Evolutionary conservation across 2,797 vertebrate genomes (phyloP).

Genomic region (Pampus argenteus): DNA sequence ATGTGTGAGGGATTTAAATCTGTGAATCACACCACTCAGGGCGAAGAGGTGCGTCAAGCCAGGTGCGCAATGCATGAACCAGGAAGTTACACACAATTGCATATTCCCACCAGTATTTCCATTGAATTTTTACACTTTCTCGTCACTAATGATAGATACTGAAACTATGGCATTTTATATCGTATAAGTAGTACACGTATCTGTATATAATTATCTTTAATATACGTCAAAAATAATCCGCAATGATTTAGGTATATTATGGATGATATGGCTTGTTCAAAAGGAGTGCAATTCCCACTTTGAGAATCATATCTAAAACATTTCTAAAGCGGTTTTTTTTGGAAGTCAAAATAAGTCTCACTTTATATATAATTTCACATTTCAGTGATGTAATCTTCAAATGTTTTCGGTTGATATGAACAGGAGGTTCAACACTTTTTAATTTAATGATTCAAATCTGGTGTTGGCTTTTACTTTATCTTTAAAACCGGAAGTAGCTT

Average conservation of each 20-base stretch:
- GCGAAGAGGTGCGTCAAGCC: conserved; percentile 16
- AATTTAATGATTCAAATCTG: neutral
- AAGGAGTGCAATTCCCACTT: no score
- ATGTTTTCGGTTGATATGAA: no score
- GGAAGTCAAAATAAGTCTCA: no score
- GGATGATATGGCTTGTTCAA: no score
- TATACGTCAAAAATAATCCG: no score
- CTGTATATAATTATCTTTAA: neutral
- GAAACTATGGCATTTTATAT: neutral
- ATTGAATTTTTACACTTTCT: neutral
- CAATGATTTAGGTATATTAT: no score
- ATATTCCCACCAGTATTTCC: no score
- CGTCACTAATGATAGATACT: neutral
- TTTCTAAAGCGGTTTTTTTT: no score
- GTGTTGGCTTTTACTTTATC: conserved; percentile 42
- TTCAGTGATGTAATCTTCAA: no score
- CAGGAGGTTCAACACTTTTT: no score
- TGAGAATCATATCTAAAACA: no score
- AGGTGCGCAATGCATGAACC: fast-evolving
- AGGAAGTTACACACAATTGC: conserved; percentile 29
- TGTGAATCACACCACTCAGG: conserved; percentile 76
- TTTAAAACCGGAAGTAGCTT: conserved; percentile 2
- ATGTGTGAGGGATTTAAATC: conserved; percentile 90
- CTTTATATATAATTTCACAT: no score
- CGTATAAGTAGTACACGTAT: neutral